phyloP scores from a whole-genome alignment of 2,797 vertebrate species.

The Betta splendens region DNA sequence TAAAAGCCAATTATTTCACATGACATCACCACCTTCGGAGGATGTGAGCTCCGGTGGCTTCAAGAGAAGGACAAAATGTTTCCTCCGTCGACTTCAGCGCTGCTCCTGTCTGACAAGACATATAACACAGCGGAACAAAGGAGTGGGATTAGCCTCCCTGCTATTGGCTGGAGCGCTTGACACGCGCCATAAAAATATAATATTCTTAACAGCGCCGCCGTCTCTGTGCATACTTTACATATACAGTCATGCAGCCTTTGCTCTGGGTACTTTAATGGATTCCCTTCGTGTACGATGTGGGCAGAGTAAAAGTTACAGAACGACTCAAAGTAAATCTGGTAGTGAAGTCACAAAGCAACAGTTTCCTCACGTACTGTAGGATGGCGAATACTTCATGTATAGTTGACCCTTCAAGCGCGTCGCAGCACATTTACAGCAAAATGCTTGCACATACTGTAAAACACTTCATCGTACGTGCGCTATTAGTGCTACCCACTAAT shows the following conservation, averaged over 20 bases:
- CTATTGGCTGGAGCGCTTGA: slow-evolving; percentile 40
- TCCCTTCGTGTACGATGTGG: slow-evolving; percentile 57
- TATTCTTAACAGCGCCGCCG: slow-evolving; percentile 45
- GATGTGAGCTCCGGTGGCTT: slow-evolving; percentile 69
- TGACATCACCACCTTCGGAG: slow-evolving; percentile 80
- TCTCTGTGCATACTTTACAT: slow-evolving; percentile 33
- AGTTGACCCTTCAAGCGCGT: too few relatives aligned
- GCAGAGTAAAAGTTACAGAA: slow-evolving; percentile 54
- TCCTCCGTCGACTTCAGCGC: slow-evolving; percentile 52
- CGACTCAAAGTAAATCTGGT: slow-evolving; percentile 44
- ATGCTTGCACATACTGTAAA: slow-evolving; percentile 62
- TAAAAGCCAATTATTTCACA: slow-evolving; percentile 79
- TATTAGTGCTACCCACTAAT: slow-evolving; percentile 60
- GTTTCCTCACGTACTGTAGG: slow-evolving; percentile 57
- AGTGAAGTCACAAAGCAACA: slow-evolving; percentile 48
- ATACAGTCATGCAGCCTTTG: slow-evolving; percentile 31
- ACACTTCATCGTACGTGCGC: slow-evolving; percentile 37
- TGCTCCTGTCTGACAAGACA: slow-evolving; percentile 58
- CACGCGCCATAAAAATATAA: slow-evolving; percentile 54
- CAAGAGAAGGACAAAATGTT: slow-evolving; percentile 67
- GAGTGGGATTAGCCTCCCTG: slow-evolving; percentile 35
- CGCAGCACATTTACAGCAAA: slow-evolving; percentile 36
- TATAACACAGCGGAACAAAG: slow-evolving; percentile 53
- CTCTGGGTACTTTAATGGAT: slow-evolving; percentile 57
- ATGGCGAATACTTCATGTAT: slow-evolving; percentile 57